Base-by-base conservation (phyloP, 2,113 vertebrate species). In the Glaucidium brasilianum region DNA sequence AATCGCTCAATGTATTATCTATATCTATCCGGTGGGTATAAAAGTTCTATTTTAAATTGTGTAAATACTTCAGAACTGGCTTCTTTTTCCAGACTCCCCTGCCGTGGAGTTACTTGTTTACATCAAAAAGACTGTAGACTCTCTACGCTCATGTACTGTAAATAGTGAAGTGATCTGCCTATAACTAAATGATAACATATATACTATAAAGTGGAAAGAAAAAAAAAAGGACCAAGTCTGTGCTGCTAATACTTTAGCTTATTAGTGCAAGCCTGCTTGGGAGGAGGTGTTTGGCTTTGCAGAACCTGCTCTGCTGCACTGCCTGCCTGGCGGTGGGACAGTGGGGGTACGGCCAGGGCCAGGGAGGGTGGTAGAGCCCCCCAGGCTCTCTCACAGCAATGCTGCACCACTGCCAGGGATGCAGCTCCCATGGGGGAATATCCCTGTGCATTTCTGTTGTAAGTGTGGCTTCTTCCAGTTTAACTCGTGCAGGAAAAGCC, bases 21-120 rank as follows among this genome's bases (percentile, higher is more conserved):
- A 91, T 97, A 98, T 97, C 97, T 99, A 99, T 99, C 98, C 98
- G 92, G 99, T 99, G 98, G 98, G 98, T 98, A 98, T 98, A 98
- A 98, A 99, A 99, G 99, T 99, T 99, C 99, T 99, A 99, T 99
- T 99, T 99, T 99, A 99, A 99, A 98, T 99, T 99, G 98, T 99
- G 99, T 99, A 99, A 99, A 99, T 99, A 99, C 98, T 99, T 99
- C 98, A 97, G 97, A 98, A 98, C 98, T 98, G 98, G 99, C 99
- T 99, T 99, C 99, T 99, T 99, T 99, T 99, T 99, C 99, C 98
- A 96, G 88, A 97, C 98, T 98, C 98, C 98, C 96, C 96, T 95
- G 82, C 97, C 87, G 98, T 88, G 99, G 99, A 98, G 99, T 99
- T 99, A 99, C 98, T 99, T 99, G 99, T 99, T 99, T 99, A 99